Base-by-base conservation (phyloP, 2,113 vertebrate genomes). In the Ranitomeya variabilis region DNA sequence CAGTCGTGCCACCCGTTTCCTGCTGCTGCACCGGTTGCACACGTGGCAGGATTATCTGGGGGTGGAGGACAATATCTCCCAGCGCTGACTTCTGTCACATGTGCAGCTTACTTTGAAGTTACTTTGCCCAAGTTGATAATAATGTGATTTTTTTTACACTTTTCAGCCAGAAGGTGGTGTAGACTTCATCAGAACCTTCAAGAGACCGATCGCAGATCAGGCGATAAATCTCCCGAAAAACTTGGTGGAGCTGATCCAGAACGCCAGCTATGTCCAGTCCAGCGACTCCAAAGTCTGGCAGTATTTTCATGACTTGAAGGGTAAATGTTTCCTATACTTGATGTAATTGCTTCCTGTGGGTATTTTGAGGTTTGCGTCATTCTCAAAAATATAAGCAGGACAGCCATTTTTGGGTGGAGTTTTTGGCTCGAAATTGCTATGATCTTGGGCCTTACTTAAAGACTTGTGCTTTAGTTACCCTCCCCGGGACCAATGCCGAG, bases 261-360 rank as follows among this genome's bases (percentile, higher is more conserved):
- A 91, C 13, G 88, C 92, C n/a, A 91, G 19, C 64, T 95, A 94
- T 0, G 15, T 64, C 1, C 93, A 95, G 66, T 94, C 94, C 51
- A 90, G 90, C 0, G 92, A 91, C 10, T 85, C 0, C 8, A 85
- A 91, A 0, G 93, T 94, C 0, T 94, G 93, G 93, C 91, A 54
- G 54, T 95, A 93, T 74, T 94, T 95, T 89, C 94, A 92, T 82
- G 54, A 95, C 64, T 92, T 95, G 83, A 93, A 92, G 94, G 93
- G 93, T 95, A 92, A 0, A 0, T 74, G 37, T 52, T 71, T 67
- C 16, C 69, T 71, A 31, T 31, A 31, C 5, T 15, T 31, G 69
- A 4, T 4, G 14, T 12, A 1, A 60, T 14, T 14, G 11, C 12
- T 0, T 12, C 12, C n/a, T 13, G 10, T 26, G 67, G 21, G 23